Base-by-base conservation (phyloP, 2,888 invertebrate species). In the Lepidocyrtinus sp. region DNA sequence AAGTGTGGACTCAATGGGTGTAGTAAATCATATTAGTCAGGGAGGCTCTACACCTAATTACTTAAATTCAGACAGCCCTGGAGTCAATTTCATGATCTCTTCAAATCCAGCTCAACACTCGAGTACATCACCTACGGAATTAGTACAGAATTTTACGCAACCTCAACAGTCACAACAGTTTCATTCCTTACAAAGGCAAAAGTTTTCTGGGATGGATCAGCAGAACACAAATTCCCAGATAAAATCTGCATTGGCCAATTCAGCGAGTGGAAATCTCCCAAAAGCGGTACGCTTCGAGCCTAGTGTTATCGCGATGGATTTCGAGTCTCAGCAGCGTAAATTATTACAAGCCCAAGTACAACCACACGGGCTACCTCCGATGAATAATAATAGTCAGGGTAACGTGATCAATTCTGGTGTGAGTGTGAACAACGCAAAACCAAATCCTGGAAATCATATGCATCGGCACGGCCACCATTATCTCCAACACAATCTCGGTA, bases 251-350 rank as follows among this genome's bases (percentile, higher is more conserved):
- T 50, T 79, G 26, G 74, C 73, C 7, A 74, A 71, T 68, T 68
- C 79, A 25, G 63, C 61, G 9, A 36, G 72, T 78, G 72, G 72
- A 22, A 22, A 22, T 72, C 63, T 64, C 7, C 67, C 65, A 9
- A 83, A 83, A 79, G 83, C 83, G 15, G 83, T 83, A 2, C 26
- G 83, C 5, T 83, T 83, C 61, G 83, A 83, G 75, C 81, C 81
- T 3, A 81, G 81, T 19, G 61, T 83, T 19, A 83, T 83, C 21
- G 81, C 78, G 75, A 81, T 83, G 83, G 80, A 80, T n/a, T 73
- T 80, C 65, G 81, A 83, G 65, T 78, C 67, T 61, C 74, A 83
- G 62, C 77, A 83, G 59, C 81, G 83, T 25, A 83, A 77, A 75
- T 75, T 79, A 70, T 50, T 62, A 55, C 68, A 46, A n/a, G 63